These are phyloP conservation scores for Acanthaster planci DNA, from an alignment of 35 echinoderm and acorn worm species.

Conservation along the genomic window DNA sequence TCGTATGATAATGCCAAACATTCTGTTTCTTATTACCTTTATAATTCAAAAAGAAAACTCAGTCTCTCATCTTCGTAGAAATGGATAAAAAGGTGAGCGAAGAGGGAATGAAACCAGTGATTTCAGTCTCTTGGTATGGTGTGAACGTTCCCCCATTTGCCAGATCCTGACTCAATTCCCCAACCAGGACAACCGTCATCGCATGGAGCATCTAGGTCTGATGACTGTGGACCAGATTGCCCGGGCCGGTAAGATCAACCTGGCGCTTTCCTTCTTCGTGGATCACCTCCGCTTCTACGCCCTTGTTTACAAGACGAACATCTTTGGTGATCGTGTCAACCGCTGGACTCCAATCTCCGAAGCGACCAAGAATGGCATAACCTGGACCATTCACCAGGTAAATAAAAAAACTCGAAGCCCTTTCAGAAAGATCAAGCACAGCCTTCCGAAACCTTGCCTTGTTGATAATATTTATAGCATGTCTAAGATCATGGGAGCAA, in stretches of 20 bases:
- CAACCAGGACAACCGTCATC: neutral
- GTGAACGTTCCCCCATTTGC: neutral
- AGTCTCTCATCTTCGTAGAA: too few species aligned
- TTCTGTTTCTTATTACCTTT: too few species aligned
- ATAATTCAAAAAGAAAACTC: too few species aligned
- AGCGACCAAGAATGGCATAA: slow-evolving; percentile 32
- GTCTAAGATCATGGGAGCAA: too few species aligned
- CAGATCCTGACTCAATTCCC: neutral
- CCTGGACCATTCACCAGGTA: slow-evolving; percentile 50
- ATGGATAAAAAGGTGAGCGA: too few species aligned
- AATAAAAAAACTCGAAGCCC: neutral
- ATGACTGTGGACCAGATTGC: slow-evolving; percentile 42
- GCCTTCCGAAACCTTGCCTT: too few species aligned
- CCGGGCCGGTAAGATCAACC: slow-evolving; percentile 29
- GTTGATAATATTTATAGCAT: too few species aligned
- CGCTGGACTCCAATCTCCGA: slow-evolving; percentile 42
- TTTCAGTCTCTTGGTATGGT: too few species aligned
- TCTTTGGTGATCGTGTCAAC: slow-evolving; percentile 42
- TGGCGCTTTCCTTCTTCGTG: slow-evolving; percentile 36
- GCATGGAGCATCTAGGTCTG: slow-evolving; percentile 32
- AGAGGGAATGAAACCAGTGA: too few species aligned
- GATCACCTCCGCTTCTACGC: slow-evolving; percentile 39
- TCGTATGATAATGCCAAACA: too few species aligned
- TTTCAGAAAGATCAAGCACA: too few species aligned
- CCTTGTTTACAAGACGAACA: slow-evolving; percentile 24